A percentile compares a stretch with the other conserved stretches of the same genome.
These are phyloP conservation scores for Drosophila sucinea DNA, from an alignment of 1,140 invertebrate species.

Conservation along the genomic window DNA sequence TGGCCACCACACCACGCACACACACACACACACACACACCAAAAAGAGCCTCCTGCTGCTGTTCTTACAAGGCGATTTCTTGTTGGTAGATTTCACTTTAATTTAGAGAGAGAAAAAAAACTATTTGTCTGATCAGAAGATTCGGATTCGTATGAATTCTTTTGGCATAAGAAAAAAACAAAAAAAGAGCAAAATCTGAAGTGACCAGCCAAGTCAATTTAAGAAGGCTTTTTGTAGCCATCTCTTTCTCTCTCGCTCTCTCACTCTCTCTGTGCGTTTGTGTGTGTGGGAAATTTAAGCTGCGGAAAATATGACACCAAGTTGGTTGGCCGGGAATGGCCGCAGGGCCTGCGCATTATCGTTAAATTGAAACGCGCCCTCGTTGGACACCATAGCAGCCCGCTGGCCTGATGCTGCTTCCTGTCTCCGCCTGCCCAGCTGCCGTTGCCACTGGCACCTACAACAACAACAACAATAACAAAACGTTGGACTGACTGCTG, in stretches of 20 bases:
- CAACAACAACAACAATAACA: constrained; percentile 18
- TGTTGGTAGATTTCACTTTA: no score
- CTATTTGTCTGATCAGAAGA: no score
- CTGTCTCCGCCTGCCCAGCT: neutral
- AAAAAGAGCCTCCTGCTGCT: neutral
- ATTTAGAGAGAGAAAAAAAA: no score
- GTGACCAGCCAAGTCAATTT: constrained; percentile 3
- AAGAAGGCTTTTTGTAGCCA: neutral
- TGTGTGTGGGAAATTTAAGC: constrained; percentile 70
- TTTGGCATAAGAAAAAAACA: neutral
- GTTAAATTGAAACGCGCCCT: constrained; percentile 69
- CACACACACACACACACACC: no score
- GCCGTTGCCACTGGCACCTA: constrained; percentile 5
- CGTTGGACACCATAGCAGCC: neutral
- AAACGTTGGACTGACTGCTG: constrained; percentile 52
- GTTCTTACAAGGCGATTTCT: no score
- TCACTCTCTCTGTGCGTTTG: constrained; percentile 9
- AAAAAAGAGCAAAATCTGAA: constrained; percentile 5
- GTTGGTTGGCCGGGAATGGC: constrained; percentile 45
- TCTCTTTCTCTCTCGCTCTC: neutral
- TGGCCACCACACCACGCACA: neutral
- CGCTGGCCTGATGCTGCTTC: neutral
- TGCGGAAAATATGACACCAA: constrained; percentile 81
- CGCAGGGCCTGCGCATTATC: constrained; percentile 73
- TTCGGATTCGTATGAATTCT: no score